phyloP scores from a whole-genome alignment of 1,140 invertebrate species.

The Drosophila yakuba region DNA sequence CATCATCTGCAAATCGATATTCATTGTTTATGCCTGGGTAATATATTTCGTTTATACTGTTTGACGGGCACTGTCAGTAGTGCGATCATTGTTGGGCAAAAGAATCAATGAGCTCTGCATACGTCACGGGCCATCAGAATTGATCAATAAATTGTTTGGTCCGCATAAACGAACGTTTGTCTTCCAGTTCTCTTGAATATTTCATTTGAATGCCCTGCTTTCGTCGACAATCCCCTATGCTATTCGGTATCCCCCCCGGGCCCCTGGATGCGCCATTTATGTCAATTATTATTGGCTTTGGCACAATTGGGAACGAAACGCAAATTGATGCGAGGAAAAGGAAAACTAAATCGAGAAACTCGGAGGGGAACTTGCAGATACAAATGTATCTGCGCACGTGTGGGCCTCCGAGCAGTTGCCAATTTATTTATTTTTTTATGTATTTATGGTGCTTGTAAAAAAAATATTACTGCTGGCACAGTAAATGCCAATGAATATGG shows the following conservation, averaged over 20 bases:
- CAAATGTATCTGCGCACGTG: constrained; percentile 16
- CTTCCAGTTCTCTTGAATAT: constrained; percentile 54
- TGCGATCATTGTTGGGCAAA: constrained; percentile 17
- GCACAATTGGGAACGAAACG: constrained; percentile 75
- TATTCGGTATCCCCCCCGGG: constrained; percentile 3
- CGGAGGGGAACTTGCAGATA: constrained; percentile 17
- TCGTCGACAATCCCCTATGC: constrained; percentile 12
- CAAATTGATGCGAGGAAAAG: constrained; percentile 77
- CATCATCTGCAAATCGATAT: not conserved
- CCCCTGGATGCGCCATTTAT: constrained; percentile 56
- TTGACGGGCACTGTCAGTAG: constrained; percentile 24
- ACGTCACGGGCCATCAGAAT: constrained; percentile 48
- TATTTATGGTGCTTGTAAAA: constrained; percentile 44
- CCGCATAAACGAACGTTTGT: constrained; percentile 22
- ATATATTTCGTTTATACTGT: constrained; percentile 3
- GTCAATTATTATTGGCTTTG: constrained; percentile 78
- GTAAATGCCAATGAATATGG: constrained; percentile 36
- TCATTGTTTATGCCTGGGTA: not conserved
- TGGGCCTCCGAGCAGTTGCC: constrained; percentile 5
- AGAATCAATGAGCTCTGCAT: constrained; percentile 24
- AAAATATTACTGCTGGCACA: constrained; percentile 29
- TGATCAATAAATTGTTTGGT: constrained; percentile 49
- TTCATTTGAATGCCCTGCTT: constrained; percentile 48
- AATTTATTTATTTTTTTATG: constrained; percentile 56
- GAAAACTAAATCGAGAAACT: constrained; percentile 45